These are phyloP conservation scores for Habroteleia sp. DNA, from an alignment of 2,888 invertebrate genomes.

Conservation along the genomic window DNA sequence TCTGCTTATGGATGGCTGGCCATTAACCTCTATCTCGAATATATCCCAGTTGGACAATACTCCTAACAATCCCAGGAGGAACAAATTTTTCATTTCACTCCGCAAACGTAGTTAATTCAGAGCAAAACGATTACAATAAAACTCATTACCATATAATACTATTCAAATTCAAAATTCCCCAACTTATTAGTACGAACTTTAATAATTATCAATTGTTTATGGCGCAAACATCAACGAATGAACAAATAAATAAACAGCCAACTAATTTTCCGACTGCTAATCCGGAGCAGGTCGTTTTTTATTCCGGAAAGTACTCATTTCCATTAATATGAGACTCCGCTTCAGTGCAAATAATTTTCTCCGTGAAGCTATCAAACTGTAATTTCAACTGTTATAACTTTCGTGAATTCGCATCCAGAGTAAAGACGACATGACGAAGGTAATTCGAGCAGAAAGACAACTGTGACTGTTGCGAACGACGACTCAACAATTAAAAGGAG, in stretches of 20 bases:
- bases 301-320: slow-evolving; percentile 7
- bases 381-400: slow-evolving; percentile 53
- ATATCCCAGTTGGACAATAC: too few species aligned
- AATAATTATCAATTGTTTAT: slow-evolving; percentile 22
- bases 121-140: too few species aligned
- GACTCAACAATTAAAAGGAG: slow-evolving; percentile 52
- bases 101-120: too few species aligned
- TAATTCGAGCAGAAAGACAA: slow-evolving; percentile 55
- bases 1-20: too few species aligned
- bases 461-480: slow-evolving; percentile 45
- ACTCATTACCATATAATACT: too few species aligned
- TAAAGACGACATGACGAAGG: slow-evolving; percentile 52
- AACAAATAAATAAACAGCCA: slow-evolving; percentile 16
- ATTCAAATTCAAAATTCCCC: too few species aligned
- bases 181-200: slow-evolving; percentile 2
- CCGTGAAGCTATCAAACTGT: slow-evolving; percentile 45
- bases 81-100: too few species aligned
- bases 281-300: slow-evolving; percentile 2
- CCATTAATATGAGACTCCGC: slow-evolving; percentile 21
- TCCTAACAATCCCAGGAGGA: too few species aligned
- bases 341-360: slow-evolving; percentile 41
- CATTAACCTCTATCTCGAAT: too few species aligned
- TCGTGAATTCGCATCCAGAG: slow-evolving; percentile 39
- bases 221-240: slow-evolving; percentile 8
- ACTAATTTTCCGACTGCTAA: slow-evolving; percentile 20